Evolutionary conservation across 2,797 vertebrate genomes (phyloP).

Genomic region (Triplophysa bombifrons): DNA sequence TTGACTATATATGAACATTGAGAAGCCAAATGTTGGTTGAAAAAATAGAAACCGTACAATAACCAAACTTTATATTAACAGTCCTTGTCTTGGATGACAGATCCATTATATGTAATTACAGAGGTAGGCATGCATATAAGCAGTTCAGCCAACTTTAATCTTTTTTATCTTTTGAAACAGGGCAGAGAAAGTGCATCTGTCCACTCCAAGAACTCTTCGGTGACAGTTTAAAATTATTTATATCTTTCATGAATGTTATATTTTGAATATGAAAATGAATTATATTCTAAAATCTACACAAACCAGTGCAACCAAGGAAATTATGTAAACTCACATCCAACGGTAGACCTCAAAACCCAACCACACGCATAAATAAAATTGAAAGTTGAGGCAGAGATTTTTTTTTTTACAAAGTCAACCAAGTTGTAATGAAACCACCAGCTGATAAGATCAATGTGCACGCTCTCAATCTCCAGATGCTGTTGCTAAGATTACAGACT

Average conservation of each 20-base stretch:
- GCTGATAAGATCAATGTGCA: slow-evolving; percentile 12
- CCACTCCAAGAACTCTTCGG: background rate
- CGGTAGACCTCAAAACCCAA: background rate
- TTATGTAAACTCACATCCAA: background rate
- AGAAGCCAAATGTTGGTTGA: background rate
- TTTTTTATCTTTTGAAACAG: slow-evolving; percentile 29
- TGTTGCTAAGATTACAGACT: slow-evolving; percentile 49
- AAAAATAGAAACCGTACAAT: slow-evolving; percentile 28
- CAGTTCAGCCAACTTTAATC: slow-evolving; percentile 34
- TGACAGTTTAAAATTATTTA: background rate
- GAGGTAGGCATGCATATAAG: slow-evolving; percentile 41
- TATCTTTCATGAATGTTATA: background rate
- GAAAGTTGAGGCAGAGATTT: background rate
- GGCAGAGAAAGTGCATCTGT: slow-evolving; percentile 12
- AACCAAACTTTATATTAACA: slow-evolving; percentile 30
- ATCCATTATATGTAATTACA: slow-evolving; percentile 44
- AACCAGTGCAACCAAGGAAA: background rate
- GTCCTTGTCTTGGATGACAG: slow-evolving; percentile 37
- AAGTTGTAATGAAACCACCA: background rate
- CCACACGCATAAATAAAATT: background rate
- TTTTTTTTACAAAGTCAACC: background rate
- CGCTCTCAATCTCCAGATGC: background rate
- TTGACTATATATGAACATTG: background rate
- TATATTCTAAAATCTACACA: background rate
- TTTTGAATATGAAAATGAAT: background rate